Base-by-base conservation (phyloP, 2,797 vertebrate species). In the Propithecus deckenii region DNA sequence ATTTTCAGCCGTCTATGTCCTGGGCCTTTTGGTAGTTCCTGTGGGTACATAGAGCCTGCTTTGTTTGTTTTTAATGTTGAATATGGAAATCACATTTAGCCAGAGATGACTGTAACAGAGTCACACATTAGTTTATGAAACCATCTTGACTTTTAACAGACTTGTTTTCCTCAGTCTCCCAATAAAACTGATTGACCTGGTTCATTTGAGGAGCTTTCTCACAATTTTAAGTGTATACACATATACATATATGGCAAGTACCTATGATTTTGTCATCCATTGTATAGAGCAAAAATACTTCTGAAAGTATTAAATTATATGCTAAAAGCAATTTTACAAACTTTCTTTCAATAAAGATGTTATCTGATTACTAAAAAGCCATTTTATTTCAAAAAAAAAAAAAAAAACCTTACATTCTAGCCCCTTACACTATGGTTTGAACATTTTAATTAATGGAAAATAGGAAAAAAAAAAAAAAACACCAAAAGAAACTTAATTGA, bases 1-100 rank as follows among this genome's bases (percentile, higher is more conserved):
- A 3, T 80, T 98, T 96, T 96, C 55, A 97, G 52, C 14, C 43
- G 74, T 92, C 79, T 94, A 71, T 25, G 74, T 96, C 89, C 88
- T 93, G 57, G 90, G 38, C 25, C 57, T 50, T 87, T 91, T 65
- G 43, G 74, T 78, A 95, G 50, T 91, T 95, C 57, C 50, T 52
- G 0, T 93, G 15, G 76, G 22, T 78, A 88, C 87, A n/a, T 14
- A 7, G 11, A 81, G 4, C 0, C 7, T 95, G 48, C 25, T 81
- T 91, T 17, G 18, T 41, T 23, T 18, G 15, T 7, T 69, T 92
- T 90, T 90, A 87, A 63, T 25, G 46, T 74, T 52, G 85, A 86
- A 65, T 22, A 75, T n/a, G 17, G 55, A 52, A 83, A 81, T 30
- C 2, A 13, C 17, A 81, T 80, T 75, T 67, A 86, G 30, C 92